Conservation (phyloP, 2,113 vertebrate genomes). For the Trichomycterus rosablanca region DNA sequence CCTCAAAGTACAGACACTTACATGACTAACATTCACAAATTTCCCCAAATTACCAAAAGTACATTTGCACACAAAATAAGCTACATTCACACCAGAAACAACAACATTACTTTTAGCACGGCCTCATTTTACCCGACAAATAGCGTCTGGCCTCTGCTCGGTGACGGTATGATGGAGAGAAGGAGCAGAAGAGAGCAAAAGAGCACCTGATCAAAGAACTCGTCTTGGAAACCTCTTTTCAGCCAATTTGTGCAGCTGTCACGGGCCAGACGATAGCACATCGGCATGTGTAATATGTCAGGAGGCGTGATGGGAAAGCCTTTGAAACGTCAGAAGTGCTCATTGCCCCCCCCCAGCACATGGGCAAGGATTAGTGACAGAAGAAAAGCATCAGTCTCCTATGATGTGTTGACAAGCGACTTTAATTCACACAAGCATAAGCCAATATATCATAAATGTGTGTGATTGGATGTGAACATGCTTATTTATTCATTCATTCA, state of each 20-base stretch:
- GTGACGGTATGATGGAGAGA: constrained; percentile 30
- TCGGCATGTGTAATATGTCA: constrained; percentile 62
- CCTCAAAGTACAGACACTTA: too few species aligned
- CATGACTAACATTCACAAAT: too few species aligned
- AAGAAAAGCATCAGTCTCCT: constrained; percentile 25
- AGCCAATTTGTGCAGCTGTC: constrained; percentile 70
- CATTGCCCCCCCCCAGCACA: constrained; percentile 36
- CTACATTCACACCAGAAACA: too few species aligned
- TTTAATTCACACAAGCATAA: too few species aligned
- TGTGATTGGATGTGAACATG: not conserved
- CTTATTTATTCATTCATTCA: too few species aligned
- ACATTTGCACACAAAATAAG: too few species aligned
- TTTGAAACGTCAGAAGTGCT: constrained; percentile 65
- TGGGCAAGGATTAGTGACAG: constrained; percentile 36
- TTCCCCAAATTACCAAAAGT: too few species aligned
- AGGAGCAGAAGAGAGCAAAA: constrained; percentile 38
- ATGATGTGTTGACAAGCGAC: constrained; percentile 24
- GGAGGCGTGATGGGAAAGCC: constrained; percentile 64
- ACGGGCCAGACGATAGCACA: constrained; percentile 58
- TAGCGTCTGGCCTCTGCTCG: constrained; percentile 17
- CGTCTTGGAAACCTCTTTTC: constrained; percentile 60
- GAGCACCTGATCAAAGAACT: constrained; percentile 60
- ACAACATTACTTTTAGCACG: too few species aligned
- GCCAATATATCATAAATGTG: not conserved
- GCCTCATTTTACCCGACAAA: not conserved